These are phyloP conservation scores for Conus betulinus DNA, from an alignment of 1,140 invertebrate genomes.

Conservation along the genomic window DNA sequence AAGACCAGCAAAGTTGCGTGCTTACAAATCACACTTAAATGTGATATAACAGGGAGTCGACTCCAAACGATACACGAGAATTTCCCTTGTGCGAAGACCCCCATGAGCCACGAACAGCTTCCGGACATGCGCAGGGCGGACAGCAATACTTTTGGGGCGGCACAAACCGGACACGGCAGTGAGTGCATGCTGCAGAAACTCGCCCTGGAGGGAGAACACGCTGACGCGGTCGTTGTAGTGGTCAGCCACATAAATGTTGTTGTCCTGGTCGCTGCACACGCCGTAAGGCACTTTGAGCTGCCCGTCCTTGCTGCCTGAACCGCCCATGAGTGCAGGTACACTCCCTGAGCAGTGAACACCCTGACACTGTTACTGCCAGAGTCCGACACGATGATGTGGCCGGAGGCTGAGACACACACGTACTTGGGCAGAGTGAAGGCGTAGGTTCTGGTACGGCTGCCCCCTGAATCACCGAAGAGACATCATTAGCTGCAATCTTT, in stretches of 20 bases:
- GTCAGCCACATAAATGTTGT: conserved; percentile 90
- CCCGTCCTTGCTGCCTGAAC: conserved; percentile 84
- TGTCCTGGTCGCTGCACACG: conserved; percentile 86
- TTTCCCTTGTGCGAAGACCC: conserved; percentile 42
- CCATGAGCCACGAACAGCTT: conserved; percentile 52
- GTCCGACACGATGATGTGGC: conserved; percentile 64
- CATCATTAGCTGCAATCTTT: not conserved
- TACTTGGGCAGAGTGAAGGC: conserved; percentile 51
- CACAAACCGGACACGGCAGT: conserved; percentile 50
- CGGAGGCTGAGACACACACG: conserved; percentile 44
- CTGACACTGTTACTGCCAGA: conserved; percentile 65
- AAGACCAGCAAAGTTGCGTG: no score
- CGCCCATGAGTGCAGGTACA: conserved; percentile 80
- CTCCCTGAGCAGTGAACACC: conserved; percentile 58
- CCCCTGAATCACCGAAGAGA: not conserved
- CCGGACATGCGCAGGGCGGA: conserved; percentile 35
- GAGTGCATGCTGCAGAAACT: conserved; percentile 55
- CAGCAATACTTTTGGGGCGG: conserved; percentile 45
- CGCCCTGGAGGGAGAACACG: conserved; percentile 47
- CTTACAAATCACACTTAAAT: not conserved
- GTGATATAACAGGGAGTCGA: not conserved
- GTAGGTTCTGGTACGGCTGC: not conserved
- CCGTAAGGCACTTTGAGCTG: conserved; percentile 93
- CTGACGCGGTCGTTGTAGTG: conserved; percentile 88
- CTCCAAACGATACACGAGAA: conserved; percentile 40